phyloP scores from a whole-genome alignment of 1,140 invertebrate species.

The Meloidogyne chitwoodi region DNA sequence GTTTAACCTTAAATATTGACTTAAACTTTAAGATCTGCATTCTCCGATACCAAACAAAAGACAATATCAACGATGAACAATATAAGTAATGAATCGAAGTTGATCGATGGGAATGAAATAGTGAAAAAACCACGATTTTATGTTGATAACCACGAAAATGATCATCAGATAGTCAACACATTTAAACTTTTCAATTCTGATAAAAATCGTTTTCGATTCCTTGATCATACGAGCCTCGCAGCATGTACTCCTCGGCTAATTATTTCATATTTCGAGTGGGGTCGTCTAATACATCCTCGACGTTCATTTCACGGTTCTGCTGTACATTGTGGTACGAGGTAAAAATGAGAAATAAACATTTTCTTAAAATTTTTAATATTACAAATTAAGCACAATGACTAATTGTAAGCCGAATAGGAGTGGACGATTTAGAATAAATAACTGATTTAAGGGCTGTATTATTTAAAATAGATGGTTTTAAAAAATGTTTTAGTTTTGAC shows the following conservation, averaged over 20 bases:
- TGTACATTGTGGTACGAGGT: slow-evolving; percentile 7
- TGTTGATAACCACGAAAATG: not conserved
- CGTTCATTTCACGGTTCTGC: slow-evolving; percentile 9
- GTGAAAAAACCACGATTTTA: not conserved
- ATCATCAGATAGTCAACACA: too few species aligned
- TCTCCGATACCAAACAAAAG: not conserved
- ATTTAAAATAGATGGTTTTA: too few species aligned
- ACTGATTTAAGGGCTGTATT: too few species aligned
- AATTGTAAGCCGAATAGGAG: too few species aligned
- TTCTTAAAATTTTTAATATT: too few species aligned
- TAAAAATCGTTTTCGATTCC: too few species aligned
- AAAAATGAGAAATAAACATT: too few species aligned
- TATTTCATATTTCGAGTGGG: slow-evolving; percentile 12
- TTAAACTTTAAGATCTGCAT: not conserved
- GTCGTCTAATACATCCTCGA: not conserved
- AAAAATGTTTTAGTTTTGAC: too few species aligned
- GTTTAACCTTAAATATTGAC: too few species aligned
- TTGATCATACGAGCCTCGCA: not conserved
- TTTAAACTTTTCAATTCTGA: too few species aligned
- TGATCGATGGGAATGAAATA: not conserved
- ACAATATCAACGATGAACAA: not conserved
- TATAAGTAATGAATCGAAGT: not conserved
- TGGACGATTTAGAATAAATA: too few species aligned
- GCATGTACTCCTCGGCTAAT: not conserved
- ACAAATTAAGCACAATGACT: too few species aligned